Percentiles rank a stretch among this genome's conserved stretches.
These are phyloP conservation scores for Proales similis DNA, from an alignment of 1,140 invertebrate species.

Conservation along the genomic window DNA sequence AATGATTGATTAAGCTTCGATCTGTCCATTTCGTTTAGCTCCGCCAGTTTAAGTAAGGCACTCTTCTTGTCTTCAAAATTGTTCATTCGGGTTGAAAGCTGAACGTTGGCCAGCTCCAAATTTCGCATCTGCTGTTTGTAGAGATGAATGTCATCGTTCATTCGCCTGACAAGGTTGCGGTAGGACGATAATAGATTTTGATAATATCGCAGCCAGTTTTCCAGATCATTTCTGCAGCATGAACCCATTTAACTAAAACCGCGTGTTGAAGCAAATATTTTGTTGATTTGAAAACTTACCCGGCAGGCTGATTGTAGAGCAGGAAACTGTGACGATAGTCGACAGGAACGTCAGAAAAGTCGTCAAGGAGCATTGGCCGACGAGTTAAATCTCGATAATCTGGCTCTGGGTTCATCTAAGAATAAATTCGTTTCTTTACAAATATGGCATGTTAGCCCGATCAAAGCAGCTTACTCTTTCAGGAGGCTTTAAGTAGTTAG, in stretches of 20 bases:
- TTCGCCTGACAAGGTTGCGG: neutral
- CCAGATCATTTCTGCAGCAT: conserved; percentile 8
- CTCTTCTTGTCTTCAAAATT: conserved; percentile 35
- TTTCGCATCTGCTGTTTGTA: conserved; percentile 22
- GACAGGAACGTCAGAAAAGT: conserved; percentile 19
- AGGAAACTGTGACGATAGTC: conserved; percentile 30
- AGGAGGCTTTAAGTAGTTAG: too few species aligned
- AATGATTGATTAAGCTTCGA: conserved; percentile 18
- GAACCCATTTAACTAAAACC: too few species aligned
- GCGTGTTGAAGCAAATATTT: too few species aligned
- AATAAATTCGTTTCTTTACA: too few species aligned
- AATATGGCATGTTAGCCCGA: too few species aligned
- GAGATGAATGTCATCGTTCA: conserved; percentile 18
- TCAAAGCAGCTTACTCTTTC: too few species aligned
- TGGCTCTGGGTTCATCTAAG: too few species aligned
- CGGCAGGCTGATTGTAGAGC: neutral
- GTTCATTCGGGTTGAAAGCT: conserved; percentile 14
- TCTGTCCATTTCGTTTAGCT: conserved; percentile 30
- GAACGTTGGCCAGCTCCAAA: conserved; percentile 1
- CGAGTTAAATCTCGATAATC: too few species aligned
- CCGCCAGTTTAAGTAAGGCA: conserved; percentile 14
- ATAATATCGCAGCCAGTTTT: conserved; percentile 32
- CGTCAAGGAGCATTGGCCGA: too few species aligned
- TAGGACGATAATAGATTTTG: neutral
- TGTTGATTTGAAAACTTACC: too few species aligned